Base-by-base conservation (phyloP, 1,140 invertebrate genomes). In the Drosophila varians region DNA sequence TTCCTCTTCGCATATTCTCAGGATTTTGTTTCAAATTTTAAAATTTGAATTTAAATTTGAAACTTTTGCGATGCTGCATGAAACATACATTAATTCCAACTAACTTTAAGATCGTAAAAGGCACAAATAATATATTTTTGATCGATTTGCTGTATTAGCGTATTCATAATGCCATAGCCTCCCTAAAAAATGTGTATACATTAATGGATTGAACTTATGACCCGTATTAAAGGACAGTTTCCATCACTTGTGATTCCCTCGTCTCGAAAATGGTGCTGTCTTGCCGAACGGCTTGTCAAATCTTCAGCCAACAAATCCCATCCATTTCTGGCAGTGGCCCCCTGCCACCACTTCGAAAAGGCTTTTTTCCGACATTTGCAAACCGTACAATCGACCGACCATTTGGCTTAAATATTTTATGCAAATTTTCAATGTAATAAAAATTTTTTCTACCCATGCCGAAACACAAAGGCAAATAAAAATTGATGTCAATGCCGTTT, bases 361-460 rank as follows among this genome's bases (percentile, higher is more conserved):
- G 16, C 25, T 23, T 48, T 23, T 31, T 23, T 21, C 34, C 46
- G 31, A 36, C 49, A 53, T 40, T 55, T 65, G 34, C 58, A 46
- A 55, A 21, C 49, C 74, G 49, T 66, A 45, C 62, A 40, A 75
- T 53, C 80, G 80, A 86, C 65, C 69, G 70, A 76, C 73, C 71
- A 76, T 87, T 86, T 86, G 82, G 66, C 84, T 79, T 89, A 86
- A 89, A 89, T 89, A 89, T 89, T 89, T 84, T 89, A 89, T 89
- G 84, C 84, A 89, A 89, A 89, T 89, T 89, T 89, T 89, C 84
- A 89, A 80, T 84, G 75, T 77, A 89, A 89, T 89, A 89, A 84
- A 89, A 89, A 73, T 88, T 89, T 48, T 74, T 83, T 65, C 45
- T 65, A 26, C 46, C 28, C 78, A 45, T 75, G 61, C 61, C 60